phyloP scores from a whole-genome alignment of 2,888 invertebrate genomes.

The Athalia cordata region DNA sequence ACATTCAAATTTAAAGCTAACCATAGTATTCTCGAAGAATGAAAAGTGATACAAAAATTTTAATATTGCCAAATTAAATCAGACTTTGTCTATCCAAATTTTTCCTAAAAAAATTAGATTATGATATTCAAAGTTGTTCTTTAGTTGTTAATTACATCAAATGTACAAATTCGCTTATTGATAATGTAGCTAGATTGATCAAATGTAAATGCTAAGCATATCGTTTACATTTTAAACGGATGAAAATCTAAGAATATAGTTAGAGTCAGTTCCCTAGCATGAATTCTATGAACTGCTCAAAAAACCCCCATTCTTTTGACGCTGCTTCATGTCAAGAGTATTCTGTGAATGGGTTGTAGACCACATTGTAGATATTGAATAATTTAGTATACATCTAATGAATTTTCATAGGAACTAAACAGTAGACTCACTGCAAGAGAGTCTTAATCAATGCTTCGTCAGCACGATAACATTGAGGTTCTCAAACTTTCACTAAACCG shows the following conservation, averaged over 20 bases:
- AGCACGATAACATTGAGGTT: no score
- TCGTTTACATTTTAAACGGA: not conserved
- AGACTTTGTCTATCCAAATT: not conserved
- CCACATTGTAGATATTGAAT: no score
- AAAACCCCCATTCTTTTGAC: no score
- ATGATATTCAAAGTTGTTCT: not conserved
- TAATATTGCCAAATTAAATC: constrained; percentile 17
- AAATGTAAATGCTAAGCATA: not conserved
- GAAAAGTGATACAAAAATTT: not conserved
- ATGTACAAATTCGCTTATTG: constrained; percentile 50
- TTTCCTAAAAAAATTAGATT: not conserved
- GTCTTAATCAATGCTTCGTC: no score
- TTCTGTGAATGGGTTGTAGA: no score
- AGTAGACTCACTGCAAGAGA: no score
- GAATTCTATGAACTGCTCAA: no score
- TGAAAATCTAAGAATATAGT: not conserved
- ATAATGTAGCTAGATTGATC: constrained; percentile 11
- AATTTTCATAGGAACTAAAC: no score
- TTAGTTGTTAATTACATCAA: not conserved
- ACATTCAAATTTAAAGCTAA: not conserved
- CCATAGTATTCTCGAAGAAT: not conserved
- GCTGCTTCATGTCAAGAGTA: no score
- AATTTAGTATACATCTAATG: no score
- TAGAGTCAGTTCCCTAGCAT: no score
- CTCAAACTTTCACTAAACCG: no score